Evolutionary conservation across 2,797 vertebrate species (phyloP).

Genomic region (Botia almorhae): DNA sequence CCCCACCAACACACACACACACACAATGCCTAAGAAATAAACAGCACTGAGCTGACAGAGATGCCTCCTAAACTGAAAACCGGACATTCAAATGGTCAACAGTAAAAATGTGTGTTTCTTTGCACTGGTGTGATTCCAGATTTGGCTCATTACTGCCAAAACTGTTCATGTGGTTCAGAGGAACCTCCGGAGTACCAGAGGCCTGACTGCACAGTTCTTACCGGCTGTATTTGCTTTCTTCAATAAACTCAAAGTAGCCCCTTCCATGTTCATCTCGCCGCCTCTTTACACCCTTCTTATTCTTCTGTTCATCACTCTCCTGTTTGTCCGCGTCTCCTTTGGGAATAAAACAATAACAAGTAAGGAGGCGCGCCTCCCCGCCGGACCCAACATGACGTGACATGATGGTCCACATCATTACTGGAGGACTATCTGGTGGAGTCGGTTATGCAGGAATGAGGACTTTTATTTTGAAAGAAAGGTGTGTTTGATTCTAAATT

Average conservation of each 20-base stretch:
- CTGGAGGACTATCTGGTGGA: conserved; percentile 73
- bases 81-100: not conserved
- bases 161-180: conserved; percentile 59
- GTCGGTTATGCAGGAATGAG: conserved; percentile 68
- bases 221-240: conserved; percentile 99
- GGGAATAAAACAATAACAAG: conserved; percentile 86
- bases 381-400: conserved; percentile 59
- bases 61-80: not conserved
- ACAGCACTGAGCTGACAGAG: conserved; percentile 12
- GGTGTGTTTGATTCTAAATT: conserved; percentile 17
- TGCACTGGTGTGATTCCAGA: conserved; percentile 40
- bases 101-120: conserved; percentile 60
- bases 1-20: not conserved
- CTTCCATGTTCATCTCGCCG: conserved; percentile 98
- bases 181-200: conserved; percentile 49
- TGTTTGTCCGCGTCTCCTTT: conserved; percentile 93
- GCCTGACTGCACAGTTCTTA: conserved; percentile 73
- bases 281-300: conserved; percentile 99
- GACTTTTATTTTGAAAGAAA: conserved; percentile 11
- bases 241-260: conserved; percentile 99
- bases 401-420: conserved; percentile 62
- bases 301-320: conserved; percentile 93
- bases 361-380: conserved; percentile 84
- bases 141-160: conserved; percentile 44
- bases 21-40: not conserved